These are phyloP conservation scores for Harlomillsia oculata DNA, from an alignment of 1,140 invertebrate genomes.

Conservation along the genomic window DNA sequence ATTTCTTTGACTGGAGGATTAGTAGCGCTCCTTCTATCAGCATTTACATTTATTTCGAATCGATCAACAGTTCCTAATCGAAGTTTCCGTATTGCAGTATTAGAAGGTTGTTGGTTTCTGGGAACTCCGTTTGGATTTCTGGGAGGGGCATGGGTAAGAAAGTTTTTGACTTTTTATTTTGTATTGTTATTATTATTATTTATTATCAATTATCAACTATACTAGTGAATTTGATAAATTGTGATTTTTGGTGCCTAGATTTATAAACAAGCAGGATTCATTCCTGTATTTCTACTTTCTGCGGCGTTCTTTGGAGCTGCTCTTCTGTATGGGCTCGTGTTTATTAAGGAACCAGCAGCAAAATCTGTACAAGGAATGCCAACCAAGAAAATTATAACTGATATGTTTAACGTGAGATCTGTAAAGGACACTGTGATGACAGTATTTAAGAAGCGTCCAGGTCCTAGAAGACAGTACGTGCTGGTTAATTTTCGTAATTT, in stretches of 20 bases:
- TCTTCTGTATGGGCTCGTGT: conserved; percentile 17
- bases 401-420: conserved; percentile 26
- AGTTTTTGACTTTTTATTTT: background rate
- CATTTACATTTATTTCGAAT: conserved; percentile 24
- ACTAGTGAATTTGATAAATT: background rate
- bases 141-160: conserved; percentile 10
- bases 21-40: conserved; percentile 17
- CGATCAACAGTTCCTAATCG: conserved; percentile 20
- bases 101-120: conserved; percentile 27
- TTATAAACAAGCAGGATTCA: conserved; percentile 19
- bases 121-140: conserved; percentile 21
- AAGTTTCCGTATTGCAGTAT: conserved; percentile 29
- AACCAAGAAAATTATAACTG: conserved; percentile 3
- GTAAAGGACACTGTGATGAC: conserved; percentile 25
- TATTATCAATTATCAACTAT: background rate
- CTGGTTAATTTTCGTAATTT: background rate
- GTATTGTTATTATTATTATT: background rate
- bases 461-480: conserved; percentile 18
- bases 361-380: conserved; percentile 3
- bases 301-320: conserved; percentile 8
- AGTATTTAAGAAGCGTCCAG: conserved; percentile 13
- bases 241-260: conserved; percentile 5
- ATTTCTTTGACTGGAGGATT: conserved; percentile 23
- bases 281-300: conserved; percentile 22
- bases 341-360: conserved; percentile 5